phyloP scores from a whole-genome alignment of 2,797 vertebrate species.

The Acanthurus tractus region DNA sequence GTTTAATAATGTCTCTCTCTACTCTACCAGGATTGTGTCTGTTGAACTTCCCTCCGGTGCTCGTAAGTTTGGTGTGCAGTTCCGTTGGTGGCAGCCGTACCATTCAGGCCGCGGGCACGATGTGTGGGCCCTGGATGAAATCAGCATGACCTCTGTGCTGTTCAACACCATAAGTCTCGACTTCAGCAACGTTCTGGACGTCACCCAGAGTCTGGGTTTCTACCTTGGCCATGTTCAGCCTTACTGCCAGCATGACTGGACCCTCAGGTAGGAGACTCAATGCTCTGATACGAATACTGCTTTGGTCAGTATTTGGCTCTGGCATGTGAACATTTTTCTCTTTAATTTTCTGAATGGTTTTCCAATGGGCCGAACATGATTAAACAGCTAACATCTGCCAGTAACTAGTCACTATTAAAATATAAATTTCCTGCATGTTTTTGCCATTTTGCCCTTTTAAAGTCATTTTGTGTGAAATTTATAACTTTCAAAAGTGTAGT shows the following conservation, averaged over 20 bases:
- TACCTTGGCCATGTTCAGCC: constrained; percentile 98
- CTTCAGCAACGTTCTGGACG: constrained; percentile 96
- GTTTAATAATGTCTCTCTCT: not conserved
- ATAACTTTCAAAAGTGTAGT: no score
- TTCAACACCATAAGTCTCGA: constrained; percentile 99
- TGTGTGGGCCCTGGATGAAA: constrained; percentile 98
- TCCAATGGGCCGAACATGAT: not conserved
- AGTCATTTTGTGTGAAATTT: no score
- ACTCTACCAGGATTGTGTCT: constrained; percentile 91
- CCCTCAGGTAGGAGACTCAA: constrained; percentile 88
- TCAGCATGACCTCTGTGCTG: constrained; percentile 97
- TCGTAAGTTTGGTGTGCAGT: constrained; percentile 95
- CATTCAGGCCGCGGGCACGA: constrained; percentile 95
- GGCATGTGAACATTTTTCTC: not conserved
- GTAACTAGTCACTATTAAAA: not conserved
- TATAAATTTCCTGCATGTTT: no score
- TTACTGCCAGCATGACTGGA: constrained; percentile 97
- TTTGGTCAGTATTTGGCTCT: not conserved
- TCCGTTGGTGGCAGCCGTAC: constrained; percentile 99
- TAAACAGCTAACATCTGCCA: not conserved
- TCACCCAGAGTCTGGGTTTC: constrained; percentile 98
- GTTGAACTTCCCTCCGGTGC: constrained; percentile 95
- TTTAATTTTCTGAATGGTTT: no score
- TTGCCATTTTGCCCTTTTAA: no score
- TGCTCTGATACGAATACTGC: not conserved